Percentiles rank a stretch among this genome's conserved stretches.
phyloP scores from a whole-genome alignment of 2,113 vertebrate genomes.

The Mirounga angustirostris region DNA sequence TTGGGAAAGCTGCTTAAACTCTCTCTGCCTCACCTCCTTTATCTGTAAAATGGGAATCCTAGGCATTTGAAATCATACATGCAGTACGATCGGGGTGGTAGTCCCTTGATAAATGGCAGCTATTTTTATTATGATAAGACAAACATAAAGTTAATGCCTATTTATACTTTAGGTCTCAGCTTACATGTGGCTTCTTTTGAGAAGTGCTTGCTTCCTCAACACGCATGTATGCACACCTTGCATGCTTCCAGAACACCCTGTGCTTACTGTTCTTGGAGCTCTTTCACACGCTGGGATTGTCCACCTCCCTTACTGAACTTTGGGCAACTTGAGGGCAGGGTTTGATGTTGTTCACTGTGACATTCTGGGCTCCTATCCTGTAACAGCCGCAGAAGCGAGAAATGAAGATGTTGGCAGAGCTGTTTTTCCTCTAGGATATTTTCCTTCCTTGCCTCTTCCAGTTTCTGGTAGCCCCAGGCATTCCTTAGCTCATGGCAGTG shows the following conservation, averaged over 20 bases:
- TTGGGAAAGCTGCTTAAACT: neutral
- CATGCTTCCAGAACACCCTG: neutral
- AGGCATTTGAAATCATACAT: neutral
- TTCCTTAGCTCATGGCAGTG: neutral
- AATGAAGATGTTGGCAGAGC: neutral
- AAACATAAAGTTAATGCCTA: neutral
- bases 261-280: neutral
- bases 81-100: neutral
- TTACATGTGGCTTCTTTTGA: neutral
- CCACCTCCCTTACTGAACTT: rapidly evolving
- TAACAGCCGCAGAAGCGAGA: neutral
- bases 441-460: neutral
- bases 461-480: rapidly evolving
- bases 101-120: neutral
- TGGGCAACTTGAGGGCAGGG: neutral
- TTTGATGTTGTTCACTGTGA: rapidly evolving
- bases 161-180: neutral
- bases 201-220: neutral
- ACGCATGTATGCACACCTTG: rapidly evolving
- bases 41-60: neutral
- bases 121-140: neutral
- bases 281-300: rapidly evolving
- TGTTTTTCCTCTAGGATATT: rapidly evolving
- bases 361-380: neutral
- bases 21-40: neutral